Evolutionary conservation across 2,888 invertebrate genomes (phyloP), one percentile per base, ranked within the genome.

Genomic region (Trichogramma dendrolimi): DNA sequence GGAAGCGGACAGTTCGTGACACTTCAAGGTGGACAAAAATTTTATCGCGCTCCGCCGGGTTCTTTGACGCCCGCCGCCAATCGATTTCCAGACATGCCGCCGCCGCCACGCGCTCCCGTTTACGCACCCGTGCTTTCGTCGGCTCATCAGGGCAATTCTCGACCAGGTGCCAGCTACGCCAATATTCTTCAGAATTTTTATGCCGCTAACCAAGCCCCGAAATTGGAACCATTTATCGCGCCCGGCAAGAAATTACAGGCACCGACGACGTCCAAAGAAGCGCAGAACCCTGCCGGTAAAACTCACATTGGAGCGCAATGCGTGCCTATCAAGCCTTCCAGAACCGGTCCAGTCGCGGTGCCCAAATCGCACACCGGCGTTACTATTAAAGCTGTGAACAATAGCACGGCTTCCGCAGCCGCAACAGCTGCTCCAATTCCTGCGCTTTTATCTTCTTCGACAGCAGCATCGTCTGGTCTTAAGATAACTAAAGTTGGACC

Each of bases 21-120:
- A 0, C 53, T 76, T 0, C 67, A 68, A 40, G 69, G 72, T 4
- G 75, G 75, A 4, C 76, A 76, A 5, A 68, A 69, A 39, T 76
- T 71, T 40, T 76, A 76, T 47, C 66, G 76, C 10, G 74, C 75
- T 6, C 73, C 76, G 0, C 76, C 76, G 0, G 76, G 76, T 1
- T 76, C 75, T 0, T 62, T 75, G 4, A 76, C 76, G 1, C 76
- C 76, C 0, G 75, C 76, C 0, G 75, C 70, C 6, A 73, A 75
- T 57, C 70, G 75, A 2, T 70, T 74, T 4, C 63, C 52, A 7
- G 76, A 76, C 27, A 70, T 67, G 42, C 69, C 70, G 0, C 46
- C 66, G 4, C 69, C 73, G 0, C 61, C 68, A 0, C 71, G 76
- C 2, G 51, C 70, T 0, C 76, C 75, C 0, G 75, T 76, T 11